Percentiles rank a stretch among this genome's conserved stretches.
These are phyloP conservation scores for Lagria hirta DNA, from an alignment of 2,888 invertebrate species.

Conservation along the genomic window DNA sequence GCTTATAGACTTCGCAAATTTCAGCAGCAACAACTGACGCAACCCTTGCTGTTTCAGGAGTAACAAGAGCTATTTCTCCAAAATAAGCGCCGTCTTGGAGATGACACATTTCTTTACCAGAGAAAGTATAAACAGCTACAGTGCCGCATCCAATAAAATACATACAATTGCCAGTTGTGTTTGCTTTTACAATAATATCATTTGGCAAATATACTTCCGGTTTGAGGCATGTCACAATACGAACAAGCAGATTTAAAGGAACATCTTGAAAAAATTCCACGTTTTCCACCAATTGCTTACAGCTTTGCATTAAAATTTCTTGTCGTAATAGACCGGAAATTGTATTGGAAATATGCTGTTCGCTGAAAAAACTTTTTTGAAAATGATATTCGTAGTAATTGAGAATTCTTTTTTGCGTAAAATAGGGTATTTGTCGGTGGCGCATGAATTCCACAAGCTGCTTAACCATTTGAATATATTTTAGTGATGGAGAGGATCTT, in stretches of 20 bases:
- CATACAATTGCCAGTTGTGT: constrained; percentile 59
- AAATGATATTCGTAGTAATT: constrained; percentile 62
- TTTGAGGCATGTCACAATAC: constrained; percentile 56
- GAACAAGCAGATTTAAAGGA: constrained; percentile 54
- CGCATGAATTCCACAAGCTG: constrained; percentile 61
- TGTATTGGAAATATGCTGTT: constrained; percentile 57
- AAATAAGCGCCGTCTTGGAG: constrained; percentile 62
- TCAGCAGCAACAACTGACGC: constrained; percentile 53
- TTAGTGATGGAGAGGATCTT: constrained; percentile 51
- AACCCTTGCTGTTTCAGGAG: constrained; percentile 45
- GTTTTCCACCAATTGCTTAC: constrained; percentile 58
- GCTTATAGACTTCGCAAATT: constrained; percentile 51
- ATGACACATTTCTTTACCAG: constrained; percentile 56
- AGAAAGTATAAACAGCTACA: constrained; percentile 57
- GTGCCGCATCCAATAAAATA: constrained; percentile 61
- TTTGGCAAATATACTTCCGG: constrained; percentile 59
- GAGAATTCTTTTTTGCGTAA: constrained; percentile 58
- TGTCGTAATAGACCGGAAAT: constrained; percentile 57
- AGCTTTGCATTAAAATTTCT: constrained; percentile 59
- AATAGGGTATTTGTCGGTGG: constrained; percentile 60
- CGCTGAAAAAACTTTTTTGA: constrained; percentile 61
- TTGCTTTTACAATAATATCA: constrained; percentile 58
- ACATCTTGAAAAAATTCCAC: constrained; percentile 59
- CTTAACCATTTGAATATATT: constrained; percentile 58
- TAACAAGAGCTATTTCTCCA: constrained; percentile 56